Evolutionary conservation across 2,888 invertebrate species (phyloP).

Genomic region (Ommatoiulus sabulosus): DNA sequence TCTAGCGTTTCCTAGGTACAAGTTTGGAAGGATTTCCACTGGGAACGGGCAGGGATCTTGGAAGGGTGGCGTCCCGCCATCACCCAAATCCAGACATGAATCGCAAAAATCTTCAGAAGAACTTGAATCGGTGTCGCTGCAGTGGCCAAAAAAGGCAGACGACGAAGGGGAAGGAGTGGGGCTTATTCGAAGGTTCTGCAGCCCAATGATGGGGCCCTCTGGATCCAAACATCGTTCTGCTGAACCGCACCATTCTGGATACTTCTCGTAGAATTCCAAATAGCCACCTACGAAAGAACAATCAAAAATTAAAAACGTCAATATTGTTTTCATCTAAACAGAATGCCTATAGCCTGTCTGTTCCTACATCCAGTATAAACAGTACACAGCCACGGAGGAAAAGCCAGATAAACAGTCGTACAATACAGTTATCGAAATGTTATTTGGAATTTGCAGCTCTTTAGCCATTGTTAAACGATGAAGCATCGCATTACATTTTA

Average conservation of each 20-base stretch:
- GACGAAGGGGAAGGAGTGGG: conserved; percentile 71
- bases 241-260: conserved; percentile 85
- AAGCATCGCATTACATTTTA: too few relatives aligned
- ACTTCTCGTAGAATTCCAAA: conserved; percentile 82
- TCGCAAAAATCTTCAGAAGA: conserved; percentile 63
- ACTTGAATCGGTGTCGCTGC: conserved; percentile 60
- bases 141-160: conserved; percentile 63
- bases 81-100: conserved; percentile 63
- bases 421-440: not conserved
- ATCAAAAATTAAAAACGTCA: not conserved
- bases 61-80: conserved; percentile 61
- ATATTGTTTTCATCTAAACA: not conserved
- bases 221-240: conserved; percentile 76
- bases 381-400: not conserved
- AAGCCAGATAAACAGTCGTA: not conserved
- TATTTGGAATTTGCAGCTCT: not conserved
- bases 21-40: conserved; percentile 92
- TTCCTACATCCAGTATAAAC: not conserved
- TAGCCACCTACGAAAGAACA: conserved; percentile 80
- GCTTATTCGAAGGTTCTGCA: conserved; percentile 77
- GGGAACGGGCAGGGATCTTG: conserved; percentile 78
- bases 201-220: conserved; percentile 74
- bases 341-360: not conserved
- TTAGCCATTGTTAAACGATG: too few relatives aligned
- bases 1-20: conserved; percentile 94